Conservation (phyloP, 2,797 vertebrate species). For the Coregonus sp. region DNA sequence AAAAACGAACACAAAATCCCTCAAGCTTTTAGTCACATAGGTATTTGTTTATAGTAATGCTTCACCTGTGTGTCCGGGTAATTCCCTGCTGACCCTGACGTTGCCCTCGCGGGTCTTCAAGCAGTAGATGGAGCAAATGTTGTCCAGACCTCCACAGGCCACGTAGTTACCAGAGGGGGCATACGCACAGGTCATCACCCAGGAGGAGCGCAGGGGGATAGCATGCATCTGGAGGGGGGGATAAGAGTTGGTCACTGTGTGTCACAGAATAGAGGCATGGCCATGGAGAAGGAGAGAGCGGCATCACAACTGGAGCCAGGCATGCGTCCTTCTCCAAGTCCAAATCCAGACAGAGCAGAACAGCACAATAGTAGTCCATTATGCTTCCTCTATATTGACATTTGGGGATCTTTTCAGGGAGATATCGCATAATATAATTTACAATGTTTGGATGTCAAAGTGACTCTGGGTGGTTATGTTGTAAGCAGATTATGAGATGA, state of each 20-base stretch:
- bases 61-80: conserved; percentile 88
- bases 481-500: neutral
- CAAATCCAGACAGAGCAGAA: no score
- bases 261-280: neutral
- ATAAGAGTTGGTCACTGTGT: neutral
- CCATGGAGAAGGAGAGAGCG: neutral
- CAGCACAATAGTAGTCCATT: neutral
- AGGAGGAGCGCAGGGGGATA: conserved; percentile 88
- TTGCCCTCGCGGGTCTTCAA: conserved; percentile 91
- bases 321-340: no score
- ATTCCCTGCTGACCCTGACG: conserved; percentile 87
- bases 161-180: conserved; percentile 90
- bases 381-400: neutral
- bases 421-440: neutral
- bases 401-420: neutral
- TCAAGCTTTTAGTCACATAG: neutral
- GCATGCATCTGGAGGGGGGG: conserved; percentile 79
- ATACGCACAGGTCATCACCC: conserved; percentile 93
- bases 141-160: conserved; percentile 90
- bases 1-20: neutral
- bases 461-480: neutral
- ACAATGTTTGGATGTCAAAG: neutral
- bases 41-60: neutral
- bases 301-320: neutral
- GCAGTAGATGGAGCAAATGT: conserved; percentile 94